Percentiles rank a stretch among this genome's conserved stretches.
These are phyloP conservation scores for Poecilia picta DNA, from an alignment of 2,797 vertebrate species.

Conservation along the genomic window DNA sequence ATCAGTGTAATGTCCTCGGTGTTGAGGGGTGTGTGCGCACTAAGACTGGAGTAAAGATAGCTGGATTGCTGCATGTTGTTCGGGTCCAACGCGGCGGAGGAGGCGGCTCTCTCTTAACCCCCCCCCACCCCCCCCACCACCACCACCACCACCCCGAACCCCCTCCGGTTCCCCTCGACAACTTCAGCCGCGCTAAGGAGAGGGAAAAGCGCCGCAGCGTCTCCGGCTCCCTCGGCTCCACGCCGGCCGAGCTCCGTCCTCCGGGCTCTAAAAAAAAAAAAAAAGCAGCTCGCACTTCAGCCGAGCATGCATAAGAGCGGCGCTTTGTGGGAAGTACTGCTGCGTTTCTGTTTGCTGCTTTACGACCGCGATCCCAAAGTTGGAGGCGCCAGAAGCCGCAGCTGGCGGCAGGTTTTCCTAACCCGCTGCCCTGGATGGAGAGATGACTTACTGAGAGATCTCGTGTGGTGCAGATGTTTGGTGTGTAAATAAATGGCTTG, in stretches of 20 bases:
- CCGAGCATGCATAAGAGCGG: conserved; percentile 58
- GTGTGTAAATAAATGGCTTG: conserved; percentile 75
- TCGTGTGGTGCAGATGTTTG: conserved; percentile 43
- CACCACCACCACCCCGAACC: too few species aligned
- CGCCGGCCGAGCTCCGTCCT: not conserved
- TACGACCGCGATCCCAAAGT: conserved; percentile 73
- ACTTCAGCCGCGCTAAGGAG: conserved; percentile 73
- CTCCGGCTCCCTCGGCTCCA: conserved; percentile 61
- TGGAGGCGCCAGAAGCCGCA: conserved; percentile 61
- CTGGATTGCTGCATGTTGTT: conserved; percentile 65
- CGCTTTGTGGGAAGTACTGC: conserved; percentile 58
- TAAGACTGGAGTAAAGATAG: conserved; percentile 47
- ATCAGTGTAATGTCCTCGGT: conserved; percentile 73
- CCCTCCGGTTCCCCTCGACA: conserved; percentile 52
- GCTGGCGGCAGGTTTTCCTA: conserved; percentile 51
- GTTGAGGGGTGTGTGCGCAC: conserved; percentile 58
- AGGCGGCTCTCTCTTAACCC: conserved; percentile 26
- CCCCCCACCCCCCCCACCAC: too few species aligned
- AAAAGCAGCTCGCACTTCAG: conserved; percentile 6
- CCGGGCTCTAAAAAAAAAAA: not conserved
- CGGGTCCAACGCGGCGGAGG: conserved; percentile 53
- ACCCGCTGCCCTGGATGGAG: conserved; percentile 48
- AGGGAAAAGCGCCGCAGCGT: conserved; percentile 71
- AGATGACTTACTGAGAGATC: conserved; percentile 60
- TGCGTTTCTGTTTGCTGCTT: conserved; percentile 73